Conservation (phyloP, 2,113 vertebrate genomes). For the Thunnus thynnus region DNA sequence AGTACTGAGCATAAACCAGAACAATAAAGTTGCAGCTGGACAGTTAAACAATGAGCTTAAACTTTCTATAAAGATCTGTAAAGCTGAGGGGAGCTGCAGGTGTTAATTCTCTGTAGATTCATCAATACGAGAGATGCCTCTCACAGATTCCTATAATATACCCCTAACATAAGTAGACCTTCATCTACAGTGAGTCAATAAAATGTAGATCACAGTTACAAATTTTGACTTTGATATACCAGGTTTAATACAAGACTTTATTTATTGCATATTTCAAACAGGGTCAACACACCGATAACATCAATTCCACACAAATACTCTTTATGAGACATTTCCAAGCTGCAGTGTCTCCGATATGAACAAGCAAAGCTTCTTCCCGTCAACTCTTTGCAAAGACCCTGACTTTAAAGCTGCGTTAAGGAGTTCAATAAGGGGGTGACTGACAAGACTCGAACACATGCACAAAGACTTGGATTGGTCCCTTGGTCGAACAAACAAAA, state of each 20-base stretch:
- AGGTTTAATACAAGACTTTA: constrained; percentile 81
- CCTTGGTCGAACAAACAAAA: constrained; percentile 59
- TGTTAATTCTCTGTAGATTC: no score
- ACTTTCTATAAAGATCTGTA: no score
- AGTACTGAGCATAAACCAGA: no score
- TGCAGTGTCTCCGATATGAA: constrained; percentile 30
- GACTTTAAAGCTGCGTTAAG: constrained; percentile 74
- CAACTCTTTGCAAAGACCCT: constrained; percentile 50
- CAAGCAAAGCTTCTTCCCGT: constrained; percentile 48
- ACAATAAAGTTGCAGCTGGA: no score
- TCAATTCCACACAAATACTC: constrained; percentile 61
- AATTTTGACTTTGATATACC: neutral
- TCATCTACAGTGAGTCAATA: neutral
- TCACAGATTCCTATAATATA: neutral
- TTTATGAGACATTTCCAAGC: constrained; percentile 52
- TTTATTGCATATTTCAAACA: constrained; percentile 83
- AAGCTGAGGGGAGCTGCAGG: no score
- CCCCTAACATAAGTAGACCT: no score
- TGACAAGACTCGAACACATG: constrained; percentile 55
- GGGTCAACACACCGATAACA: constrained; percentile 64
- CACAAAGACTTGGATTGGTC: constrained; percentile 74
- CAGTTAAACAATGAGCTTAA: no score
- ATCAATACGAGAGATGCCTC: no score
- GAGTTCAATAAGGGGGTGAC: constrained; percentile 25
- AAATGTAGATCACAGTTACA: neutral